These are phyloP conservation scores for Phyto melanocephala DNA, from an alignment of 2,888 invertebrate species.

Conservation along the genomic window DNA sequence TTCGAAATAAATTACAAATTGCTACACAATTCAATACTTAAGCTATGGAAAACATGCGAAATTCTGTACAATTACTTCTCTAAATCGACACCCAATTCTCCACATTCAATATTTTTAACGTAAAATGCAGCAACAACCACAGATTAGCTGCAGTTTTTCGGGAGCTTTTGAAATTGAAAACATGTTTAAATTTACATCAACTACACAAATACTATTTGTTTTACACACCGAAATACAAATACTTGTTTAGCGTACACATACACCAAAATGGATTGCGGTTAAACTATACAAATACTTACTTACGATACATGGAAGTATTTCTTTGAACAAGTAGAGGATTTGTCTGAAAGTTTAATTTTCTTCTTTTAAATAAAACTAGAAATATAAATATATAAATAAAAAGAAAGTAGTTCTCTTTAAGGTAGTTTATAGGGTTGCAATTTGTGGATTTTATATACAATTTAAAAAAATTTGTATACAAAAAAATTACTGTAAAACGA, in stretches of 20 bases:
- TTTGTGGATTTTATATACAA: too few species aligned
- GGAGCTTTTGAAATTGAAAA: slow-evolving; percentile 13
- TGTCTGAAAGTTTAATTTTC: background rate
- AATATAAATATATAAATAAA: background rate
- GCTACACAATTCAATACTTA: slow-evolving; percentile 13
- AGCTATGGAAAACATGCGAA: background rate
- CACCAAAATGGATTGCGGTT: slow-evolving; percentile 52
- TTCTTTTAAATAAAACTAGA: slow-evolving; percentile 3
- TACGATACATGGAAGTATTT: background rate
- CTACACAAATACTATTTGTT: slow-evolving; percentile 45
- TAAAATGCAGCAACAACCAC: slow-evolving; percentile 23
- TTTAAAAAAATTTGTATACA: too few species aligned
- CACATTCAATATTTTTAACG: background rate
- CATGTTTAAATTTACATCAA: slow-evolving; percentile 20
- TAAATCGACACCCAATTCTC: background rate
- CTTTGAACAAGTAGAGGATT: background rate
- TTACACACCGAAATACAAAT: slow-evolving; percentile 58
- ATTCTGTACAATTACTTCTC: background rate
- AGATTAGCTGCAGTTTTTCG: slow-evolving; percentile 52
- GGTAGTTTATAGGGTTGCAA: background rate
- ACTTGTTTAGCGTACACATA: slow-evolving; percentile 16
- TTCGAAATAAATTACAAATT: slow-evolving; percentile 16
- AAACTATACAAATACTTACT: slow-evolving; percentile 23
- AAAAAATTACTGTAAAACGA: too few species aligned
- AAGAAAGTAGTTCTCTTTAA: background rate